Conservation (phyloP, 2,888 invertebrate genomes). For the Taphrorychus bicolor region DNA sequence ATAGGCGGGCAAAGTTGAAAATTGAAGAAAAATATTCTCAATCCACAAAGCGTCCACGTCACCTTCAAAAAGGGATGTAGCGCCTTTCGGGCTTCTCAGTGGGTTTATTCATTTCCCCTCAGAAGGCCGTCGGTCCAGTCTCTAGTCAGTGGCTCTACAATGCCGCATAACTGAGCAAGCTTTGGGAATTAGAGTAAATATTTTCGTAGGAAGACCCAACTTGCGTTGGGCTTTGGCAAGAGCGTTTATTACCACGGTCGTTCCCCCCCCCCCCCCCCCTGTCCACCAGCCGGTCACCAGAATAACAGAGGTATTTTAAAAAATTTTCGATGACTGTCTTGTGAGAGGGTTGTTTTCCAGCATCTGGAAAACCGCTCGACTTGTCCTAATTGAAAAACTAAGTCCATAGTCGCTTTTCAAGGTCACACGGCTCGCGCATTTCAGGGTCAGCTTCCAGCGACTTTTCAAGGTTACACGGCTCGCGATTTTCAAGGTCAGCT, state of each 20-base stretch:
- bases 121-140: constrained; percentile 95
- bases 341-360: too few relatives aligned
- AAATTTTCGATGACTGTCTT: too few relatives aligned
- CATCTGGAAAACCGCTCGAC: too few relatives aligned
- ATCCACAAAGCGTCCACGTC: constrained; percentile 96
- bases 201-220: constrained; percentile 80
- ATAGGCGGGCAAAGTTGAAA: too few relatives aligned
- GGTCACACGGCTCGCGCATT: too few relatives aligned
- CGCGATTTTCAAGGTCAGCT: too few relatives aligned
- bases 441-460: too few relatives aligned
- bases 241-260: constrained; percentile 82
- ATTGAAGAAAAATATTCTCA: constrained; percentile 97
- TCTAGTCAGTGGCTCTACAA: constrained; percentile 82
- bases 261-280: constrained; percentile 95
- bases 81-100: constrained; percentile 72
- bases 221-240: constrained; percentile 80
- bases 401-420: too few relatives aligned
- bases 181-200: constrained; percentile 86
- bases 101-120: constrained; percentile 87
- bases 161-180: constrained; percentile 89
- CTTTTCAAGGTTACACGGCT: too few relatives aligned
- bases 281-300: constrained; percentile 93
- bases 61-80: constrained; percentile 88
- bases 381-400: too few relatives aligned
- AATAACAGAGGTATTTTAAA: too few relatives aligned